Conservation (phyloP, 2,797 vertebrate species). For the Pseudotriccus pelzelni region DNA sequence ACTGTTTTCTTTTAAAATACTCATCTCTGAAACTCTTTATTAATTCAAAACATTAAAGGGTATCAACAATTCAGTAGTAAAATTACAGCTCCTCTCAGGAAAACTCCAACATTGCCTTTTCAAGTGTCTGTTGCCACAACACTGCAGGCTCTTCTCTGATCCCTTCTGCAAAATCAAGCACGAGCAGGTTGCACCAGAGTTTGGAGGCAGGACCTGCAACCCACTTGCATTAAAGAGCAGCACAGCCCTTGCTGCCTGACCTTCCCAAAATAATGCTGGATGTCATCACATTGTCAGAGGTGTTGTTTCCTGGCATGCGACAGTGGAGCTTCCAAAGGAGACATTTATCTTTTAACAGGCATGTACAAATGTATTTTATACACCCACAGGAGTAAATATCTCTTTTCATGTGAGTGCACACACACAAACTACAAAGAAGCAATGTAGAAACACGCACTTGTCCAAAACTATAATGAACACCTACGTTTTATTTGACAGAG, state of each 20-base stretch:
- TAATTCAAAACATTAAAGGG: neutral
- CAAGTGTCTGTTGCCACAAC: neutral
- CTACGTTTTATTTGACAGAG: neutral
- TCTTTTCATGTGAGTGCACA: neutral
- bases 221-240: neutral
- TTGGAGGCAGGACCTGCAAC: neutral
- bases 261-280: neutral
- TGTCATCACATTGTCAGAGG: neutral
- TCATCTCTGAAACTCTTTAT: neutral
- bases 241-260: neutral
- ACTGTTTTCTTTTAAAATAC: neutral
- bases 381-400: neutral
- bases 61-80: neutral
- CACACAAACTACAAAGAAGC: neutral
- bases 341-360: neutral
- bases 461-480: neutral
- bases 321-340: neutral
- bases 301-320: neutral
- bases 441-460: neutral
- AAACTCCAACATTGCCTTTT: neutral
- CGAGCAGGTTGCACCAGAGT: neutral
- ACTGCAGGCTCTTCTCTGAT: neutral
- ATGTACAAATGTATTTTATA: neutral
- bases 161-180: neutral
- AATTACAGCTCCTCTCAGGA: neutral